Evolutionary conservation across 2,797 vertebrate genomes (phyloP), one percentile per base, ranked within the genome.

Genomic region (Cyclopterus lumpus): DNA sequence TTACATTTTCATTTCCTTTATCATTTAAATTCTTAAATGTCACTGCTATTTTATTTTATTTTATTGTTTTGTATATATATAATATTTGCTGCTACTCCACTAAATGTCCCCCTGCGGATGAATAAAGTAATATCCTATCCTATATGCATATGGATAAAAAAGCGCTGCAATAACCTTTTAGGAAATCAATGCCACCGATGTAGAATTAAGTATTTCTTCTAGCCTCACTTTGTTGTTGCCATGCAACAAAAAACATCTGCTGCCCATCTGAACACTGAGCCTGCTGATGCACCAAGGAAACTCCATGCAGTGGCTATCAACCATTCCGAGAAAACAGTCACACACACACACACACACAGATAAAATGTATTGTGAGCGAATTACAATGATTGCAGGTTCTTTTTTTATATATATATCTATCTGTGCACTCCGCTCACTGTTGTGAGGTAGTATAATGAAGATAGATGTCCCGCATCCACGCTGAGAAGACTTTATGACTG

Each of bases 371-470:
- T 38, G 73, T 55, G 6, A 69, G 44, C 26, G 20, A 73, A 67
- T 54, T 58, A 73, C 57, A 53, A 76, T 79, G 55, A 85, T 70
- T 78, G 49, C 49, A 51, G 32, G 66, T 60, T 59, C 28, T 67
- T 63, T 42, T 26, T 61, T 57, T 66, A 55, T n/a, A n/a, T n/a
- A n/a, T 36, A 22, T 67, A 54, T 28, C 15, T 54, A 54, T 68
- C 65, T 42, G 32, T 76, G 68, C 61, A 40, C 65, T 70, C 44
- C 49, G 36, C 63, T 81, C 38, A 8, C 65, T 71, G 64, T 40
- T 62, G 51, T 68, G 75, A 72, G 64, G 53, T 28, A 8, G 51
- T 38, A 26, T 89, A 82, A 91, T 87, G 68, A 83, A 86, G 85
- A 92, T 67, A 48, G 82, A 86, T 83, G 77, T 24, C 18, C 66